Base-by-base conservation (phyloP, 2,113 vertebrate species). In the Pterophyllum scalare region DNA sequence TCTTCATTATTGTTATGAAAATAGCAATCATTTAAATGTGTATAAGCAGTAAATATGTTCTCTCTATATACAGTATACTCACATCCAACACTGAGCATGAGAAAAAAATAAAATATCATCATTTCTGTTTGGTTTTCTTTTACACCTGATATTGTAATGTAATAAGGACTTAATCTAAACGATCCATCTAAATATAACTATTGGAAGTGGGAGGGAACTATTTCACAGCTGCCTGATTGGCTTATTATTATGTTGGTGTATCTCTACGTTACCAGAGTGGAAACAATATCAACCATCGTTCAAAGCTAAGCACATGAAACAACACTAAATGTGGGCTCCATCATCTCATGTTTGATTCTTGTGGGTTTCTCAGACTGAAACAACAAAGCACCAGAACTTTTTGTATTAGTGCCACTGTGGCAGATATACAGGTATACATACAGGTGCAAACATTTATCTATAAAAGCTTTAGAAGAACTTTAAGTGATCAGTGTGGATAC, bases 141-240 rank as follows among this genome's bases (percentile, higher is more conserved):
- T 61, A 65, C 49, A 26, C 26, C 20, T 24, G 4, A 40, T 33
- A 38, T 12, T 26, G 8, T 10, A n/a, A n/a, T 12, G 5, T 12
- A 46, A 58, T 33, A 3, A 60, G 1, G 46, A 5, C 0, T 1
- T 3, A 17, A 14, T 72, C 52, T 2, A 67, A 17, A 6, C 28
- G 7, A 26, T 77, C 60, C 15, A 59, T n/a, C 11, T 3, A 3
- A n/a, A 77, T 74, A 10, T 78, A 46, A 82, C 2, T 28, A 62
- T 78, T 74, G 83, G 6, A 82, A 77, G 31, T 77, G 77, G 90
- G 92, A 79, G 88, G 90, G 8, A 19, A 33, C 54, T 24, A 52
- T 2, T n/a, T 43, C 1, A 77, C 8, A 65, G 26, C 15, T 15
- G 0, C 70, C n/a, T 85, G 83, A 93, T 90, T 90, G 92, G 88